These are phyloP conservation scores for Cephus sareptanus DNA, from an alignment of 2,888 invertebrate species.

Conservation along the genomic window DNA sequence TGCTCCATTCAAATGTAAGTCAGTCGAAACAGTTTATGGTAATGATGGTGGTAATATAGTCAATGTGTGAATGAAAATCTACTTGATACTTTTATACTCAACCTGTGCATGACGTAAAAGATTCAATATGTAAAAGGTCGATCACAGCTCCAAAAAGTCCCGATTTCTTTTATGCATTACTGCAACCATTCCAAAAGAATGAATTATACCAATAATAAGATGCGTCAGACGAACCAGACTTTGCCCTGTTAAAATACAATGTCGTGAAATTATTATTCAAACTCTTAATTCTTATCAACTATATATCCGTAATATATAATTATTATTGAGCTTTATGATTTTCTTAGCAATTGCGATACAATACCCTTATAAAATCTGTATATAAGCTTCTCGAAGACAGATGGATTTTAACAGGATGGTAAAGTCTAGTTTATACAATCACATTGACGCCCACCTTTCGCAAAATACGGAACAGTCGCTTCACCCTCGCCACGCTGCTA, in stretches of 20 bases:
- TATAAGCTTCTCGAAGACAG: background rate
- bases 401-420: constrained; percentile 26
- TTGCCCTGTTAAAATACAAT: constrained; percentile 27
- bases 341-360: background rate
- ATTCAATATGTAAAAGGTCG: constrained; percentile 41
- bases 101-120: constrained; percentile 49
- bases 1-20: background rate
- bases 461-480: constrained; percentile 39
- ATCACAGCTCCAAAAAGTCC: constrained; percentile 44
- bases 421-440: constrained; percentile 29
- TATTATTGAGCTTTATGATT: background rate
- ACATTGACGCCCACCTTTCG: constrained; percentile 52
- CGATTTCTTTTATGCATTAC: constrained; percentile 42
- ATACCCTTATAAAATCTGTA: background rate
- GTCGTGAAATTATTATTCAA: background rate
- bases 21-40: background rate
- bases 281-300: background rate
- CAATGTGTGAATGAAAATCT: constrained; percentile 13
- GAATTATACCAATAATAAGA: constrained; percentile 31
- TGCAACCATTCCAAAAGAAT: constrained; percentile 46
- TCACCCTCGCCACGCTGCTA: constrained; percentile 42
- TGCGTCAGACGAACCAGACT: constrained; percentile 40
- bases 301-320: background rate
- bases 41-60: background rate
- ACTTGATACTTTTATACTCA: constrained; percentile 55